phyloP scores from a whole-genome alignment of 1,140 invertebrate species.

The Bombus balteatus region DNA sequence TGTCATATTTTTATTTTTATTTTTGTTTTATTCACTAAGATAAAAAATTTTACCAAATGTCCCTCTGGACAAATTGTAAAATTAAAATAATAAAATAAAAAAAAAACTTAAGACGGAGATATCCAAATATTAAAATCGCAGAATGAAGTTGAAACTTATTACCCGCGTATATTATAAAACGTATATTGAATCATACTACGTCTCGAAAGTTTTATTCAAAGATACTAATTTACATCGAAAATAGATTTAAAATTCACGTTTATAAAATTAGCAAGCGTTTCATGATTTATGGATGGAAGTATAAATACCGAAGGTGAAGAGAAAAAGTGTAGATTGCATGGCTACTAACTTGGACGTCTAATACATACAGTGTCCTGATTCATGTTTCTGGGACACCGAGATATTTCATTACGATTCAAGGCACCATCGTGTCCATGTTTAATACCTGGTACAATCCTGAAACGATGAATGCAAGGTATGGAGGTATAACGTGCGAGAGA shows the following conservation, averaged over 20 bases:
- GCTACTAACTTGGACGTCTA: background rate
- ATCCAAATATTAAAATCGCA: no score
- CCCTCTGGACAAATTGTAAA: no score
- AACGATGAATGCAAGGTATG: constrained; percentile 53
- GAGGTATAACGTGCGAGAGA: constrained; percentile 67
- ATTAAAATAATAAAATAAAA: no score
- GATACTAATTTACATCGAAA: no score
- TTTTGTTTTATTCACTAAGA: no score
- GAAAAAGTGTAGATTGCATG: background rate
- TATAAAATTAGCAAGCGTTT: background rate
- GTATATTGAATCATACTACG: no score
- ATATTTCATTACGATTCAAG: background rate
- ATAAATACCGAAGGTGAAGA: background rate
- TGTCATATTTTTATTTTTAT: no score
- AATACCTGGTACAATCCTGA: constrained; percentile 17
- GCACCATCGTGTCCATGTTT: background rate
- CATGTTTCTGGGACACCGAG: background rate
- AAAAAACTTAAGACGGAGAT: no score
- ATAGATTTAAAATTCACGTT: background rate
- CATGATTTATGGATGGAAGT: background rate
- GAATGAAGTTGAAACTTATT: no score
- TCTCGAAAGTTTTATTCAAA: no score
- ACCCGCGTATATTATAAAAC: no score
- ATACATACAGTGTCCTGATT: background rate
- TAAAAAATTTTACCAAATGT: no score